phyloP scores from a whole-genome alignment of 2,888 invertebrate genomes.

The Trypoxylon attenuatum region DNA sequence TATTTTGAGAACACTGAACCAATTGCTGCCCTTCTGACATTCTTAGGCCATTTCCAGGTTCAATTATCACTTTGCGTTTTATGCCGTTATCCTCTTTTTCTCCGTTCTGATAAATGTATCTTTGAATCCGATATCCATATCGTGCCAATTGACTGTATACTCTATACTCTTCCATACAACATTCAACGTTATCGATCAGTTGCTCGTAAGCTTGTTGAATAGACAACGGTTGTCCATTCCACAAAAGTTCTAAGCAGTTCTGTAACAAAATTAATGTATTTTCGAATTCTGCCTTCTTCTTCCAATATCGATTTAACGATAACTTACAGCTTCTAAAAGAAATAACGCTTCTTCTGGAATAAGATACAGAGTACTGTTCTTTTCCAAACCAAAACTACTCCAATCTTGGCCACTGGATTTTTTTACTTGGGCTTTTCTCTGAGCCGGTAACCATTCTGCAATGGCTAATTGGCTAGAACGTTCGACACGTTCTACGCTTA shows the following conservation, averaged over 20 bases:
- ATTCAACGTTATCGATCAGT: slow-evolving; percentile 72
- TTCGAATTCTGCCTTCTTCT: not conserved
- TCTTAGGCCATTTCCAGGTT: slow-evolving; percentile 66
- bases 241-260: slow-evolving; percentile 79
- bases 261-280: slow-evolving; percentile 68
- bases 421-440: slow-evolving; percentile 77
- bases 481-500: slow-evolving; percentile 78
- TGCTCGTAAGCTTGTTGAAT: slow-evolving; percentile 81
- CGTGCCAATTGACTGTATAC: slow-evolving; percentile 79
- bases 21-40: slow-evolving; percentile 41
- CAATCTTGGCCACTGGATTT: slow-evolving; percentile 77
- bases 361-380: slow-evolving; percentile 75
- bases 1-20: slow-evolving; percentile 4
- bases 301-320: slow-evolving; percentile 9
- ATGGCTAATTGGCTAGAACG: slow-evolving; percentile 77
- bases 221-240: slow-evolving; percentile 78
- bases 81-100: slow-evolving; percentile 44
- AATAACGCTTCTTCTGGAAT: slow-evolving; percentile 81
- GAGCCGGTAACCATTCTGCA: slow-evolving; percentile 77
- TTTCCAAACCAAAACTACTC: slow-evolving; percentile 77
- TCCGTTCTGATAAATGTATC: slow-evolving; percentile 68
- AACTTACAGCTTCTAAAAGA: slow-evolving; percentile 80
- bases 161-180: slow-evolving; percentile 76
- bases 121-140: slow-evolving; percentile 78
- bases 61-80: slow-evolving; percentile 66